These are phyloP conservation scores for Vicugna pacos DNA, from an alignment of 2,113 vertebrate genomes.

Conservation along the genomic window DNA sequence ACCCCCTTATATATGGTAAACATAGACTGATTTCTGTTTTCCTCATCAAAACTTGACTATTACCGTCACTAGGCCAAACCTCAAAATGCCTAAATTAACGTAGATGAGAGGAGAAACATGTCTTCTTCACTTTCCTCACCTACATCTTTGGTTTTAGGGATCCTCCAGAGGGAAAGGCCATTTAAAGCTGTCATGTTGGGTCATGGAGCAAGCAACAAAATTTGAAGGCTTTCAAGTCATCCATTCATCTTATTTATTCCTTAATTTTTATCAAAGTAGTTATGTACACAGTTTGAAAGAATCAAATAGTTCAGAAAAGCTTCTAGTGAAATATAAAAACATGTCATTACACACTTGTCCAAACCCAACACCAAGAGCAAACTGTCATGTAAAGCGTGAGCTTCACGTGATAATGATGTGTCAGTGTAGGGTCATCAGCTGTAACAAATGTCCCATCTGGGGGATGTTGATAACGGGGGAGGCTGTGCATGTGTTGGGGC, in stretches of 20 bases:
- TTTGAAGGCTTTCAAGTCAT: not conserved
- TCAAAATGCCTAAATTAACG: not conserved
- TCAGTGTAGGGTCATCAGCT: not conserved
- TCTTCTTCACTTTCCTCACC: not conserved
- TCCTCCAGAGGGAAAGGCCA: not conserved
- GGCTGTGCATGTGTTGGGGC: accelerated
- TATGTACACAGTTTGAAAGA: not conserved
- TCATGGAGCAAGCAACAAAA: not conserved
- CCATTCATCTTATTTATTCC: not conserved
- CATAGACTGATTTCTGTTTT: not conserved
- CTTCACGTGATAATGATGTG: not conserved
- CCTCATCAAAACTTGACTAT: not conserved
- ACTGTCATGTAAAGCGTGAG: not conserved
- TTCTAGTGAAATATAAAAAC: not conserved
- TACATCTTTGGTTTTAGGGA: not conserved
- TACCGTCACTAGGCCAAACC: not conserved
- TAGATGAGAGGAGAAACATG: not conserved
- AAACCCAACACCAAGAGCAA: not conserved
- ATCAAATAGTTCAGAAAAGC: not conserved
- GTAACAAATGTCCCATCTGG: not conserved
- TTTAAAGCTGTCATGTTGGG: not conserved
- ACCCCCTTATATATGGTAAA: not conserved
- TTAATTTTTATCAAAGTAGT: constrained; percentile 15
- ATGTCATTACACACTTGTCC: not conserved
- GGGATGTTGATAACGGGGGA: not conserved